phyloP scores from a whole-genome alignment of 2,888 invertebrate species.

The Ophion costatus region DNA sequence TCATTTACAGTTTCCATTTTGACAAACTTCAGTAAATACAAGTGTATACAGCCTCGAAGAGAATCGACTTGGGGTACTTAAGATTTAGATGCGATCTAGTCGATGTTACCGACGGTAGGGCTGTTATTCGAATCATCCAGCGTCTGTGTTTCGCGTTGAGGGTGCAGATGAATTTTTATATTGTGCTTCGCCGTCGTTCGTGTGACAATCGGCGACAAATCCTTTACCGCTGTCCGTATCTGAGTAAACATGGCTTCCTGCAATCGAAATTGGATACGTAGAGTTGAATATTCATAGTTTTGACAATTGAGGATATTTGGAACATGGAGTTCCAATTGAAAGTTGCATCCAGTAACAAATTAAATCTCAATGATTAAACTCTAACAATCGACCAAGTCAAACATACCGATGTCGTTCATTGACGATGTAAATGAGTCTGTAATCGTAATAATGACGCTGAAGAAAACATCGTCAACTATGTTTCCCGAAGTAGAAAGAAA shows the following conservation, averaged over 20 bases:
- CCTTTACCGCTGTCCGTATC: conserved; percentile 35
- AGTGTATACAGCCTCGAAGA: conserved; percentile 19
- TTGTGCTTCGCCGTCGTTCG: not conserved
- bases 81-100: not conserved
- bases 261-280: conserved; percentile 1
- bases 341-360: not conserved
- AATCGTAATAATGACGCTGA: too few relatives aligned
- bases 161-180: conserved; percentile 46
- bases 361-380: too few relatives aligned
- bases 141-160: not conserved
- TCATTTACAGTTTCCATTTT: not conserved
- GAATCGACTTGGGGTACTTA: not conserved
- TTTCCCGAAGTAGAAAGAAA: too few relatives aligned
- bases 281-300: not conserved
- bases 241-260: conserved; percentile 32
- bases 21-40: conserved; percentile 9
- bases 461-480: too few relatives aligned
- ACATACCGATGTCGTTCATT: too few relatives aligned
- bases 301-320: not conserved
- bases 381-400: too few relatives aligned
- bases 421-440: too few relatives aligned
- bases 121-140: not conserved
- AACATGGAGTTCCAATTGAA: not conserved
- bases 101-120: not conserved
- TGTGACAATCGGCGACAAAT: conserved; percentile 4